A percentile compares a stretch with the other conserved stretches of the same genome.
Conservation (phyloP, 2,113 vertebrate genomes). For the Toxotes chatareus region DNA sequence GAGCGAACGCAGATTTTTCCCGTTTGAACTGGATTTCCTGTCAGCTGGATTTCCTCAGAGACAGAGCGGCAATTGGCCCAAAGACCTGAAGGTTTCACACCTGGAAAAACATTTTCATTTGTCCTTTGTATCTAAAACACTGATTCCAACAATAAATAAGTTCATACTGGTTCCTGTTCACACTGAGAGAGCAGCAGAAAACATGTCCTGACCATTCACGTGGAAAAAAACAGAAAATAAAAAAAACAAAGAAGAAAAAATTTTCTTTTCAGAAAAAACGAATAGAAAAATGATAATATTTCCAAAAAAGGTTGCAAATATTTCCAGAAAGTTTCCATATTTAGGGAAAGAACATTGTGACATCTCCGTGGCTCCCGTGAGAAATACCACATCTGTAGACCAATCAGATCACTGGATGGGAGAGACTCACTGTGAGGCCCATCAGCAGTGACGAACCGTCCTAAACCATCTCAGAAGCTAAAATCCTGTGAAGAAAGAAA, state of each 20-base stretch:
- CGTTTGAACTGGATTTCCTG: neutral
- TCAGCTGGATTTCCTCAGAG: neutral
- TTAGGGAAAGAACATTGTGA: neutral
- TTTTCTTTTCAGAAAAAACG: neutral
- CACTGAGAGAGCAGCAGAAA: neutral
- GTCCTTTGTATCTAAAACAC: neutral
- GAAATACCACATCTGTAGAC: neutral
- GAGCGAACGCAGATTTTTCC: neutral
- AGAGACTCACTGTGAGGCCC: neutral
- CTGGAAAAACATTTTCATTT: neutral
- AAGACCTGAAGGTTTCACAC: neutral
- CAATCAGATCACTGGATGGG: neutral
- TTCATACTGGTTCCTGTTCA: neutral
- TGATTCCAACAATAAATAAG: neutral
- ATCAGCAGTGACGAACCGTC: neutral
- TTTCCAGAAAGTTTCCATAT: neutral
- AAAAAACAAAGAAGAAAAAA: too few species aligned
- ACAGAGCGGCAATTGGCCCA: neutral
- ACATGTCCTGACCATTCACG: too few species aligned
- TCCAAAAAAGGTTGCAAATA: neutral
- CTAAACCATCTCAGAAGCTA: neutral
- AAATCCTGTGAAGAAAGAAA: neutral
- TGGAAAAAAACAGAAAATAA: too few species aligned
- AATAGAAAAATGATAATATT: too few species aligned
- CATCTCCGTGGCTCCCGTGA: neutral